Evolutionary conservation across 2,797 vertebrate genomes (phyloP), one percentile per base, ranked within the genome.

Genomic region (Centropyge bicolor): DNA sequence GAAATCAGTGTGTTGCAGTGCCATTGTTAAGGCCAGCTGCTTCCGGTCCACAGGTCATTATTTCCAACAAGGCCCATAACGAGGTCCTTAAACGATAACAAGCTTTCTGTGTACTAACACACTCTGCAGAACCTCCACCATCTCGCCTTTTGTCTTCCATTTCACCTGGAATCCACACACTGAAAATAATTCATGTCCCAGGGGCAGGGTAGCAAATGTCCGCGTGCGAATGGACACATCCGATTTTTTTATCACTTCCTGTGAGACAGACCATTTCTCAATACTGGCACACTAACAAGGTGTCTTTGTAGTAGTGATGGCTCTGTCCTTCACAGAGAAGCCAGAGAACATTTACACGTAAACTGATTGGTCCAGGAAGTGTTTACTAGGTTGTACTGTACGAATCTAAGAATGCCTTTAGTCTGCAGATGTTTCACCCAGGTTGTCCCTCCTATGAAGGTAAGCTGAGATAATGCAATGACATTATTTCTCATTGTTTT

Each of bases 1-100:
- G 43, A 51, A 57, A 54, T 73, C 62, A 4, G 17, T 40, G 24
- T 45, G 61, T 27, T 71, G 59, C 83, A 38, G 41, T 79, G 46
- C 65, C 82, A 70, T 82, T 80, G 86, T 89, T 88, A 85, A 31
- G 52, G 51, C 52, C 71, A 62, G 62, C 83, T 31, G 70, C 82
- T 86, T 91, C 87, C 86, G 74, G 81, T 82, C 87, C 6, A 48
- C 78, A 56, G 83, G 64, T 89, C 88, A 93, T 95, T 95, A 94
- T 93, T 89, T 93, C 86, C 86, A 89, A 85, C 86, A 22, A 83
- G 66, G 68, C 31, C 76, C 63, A 27, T 90, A 92, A 94, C 40
- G 46, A 92, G 84, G 74, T 74, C 55, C 71, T 79, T 80, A 82
- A 78, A 88, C 60, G 70, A 74, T 67, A 87, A 86, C 74, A 22